These are phyloP conservation scores for Rhinatrema bivittatum DNA, from an alignment of 2,797 vertebrate genomes.

Conservation along the genomic window DNA sequence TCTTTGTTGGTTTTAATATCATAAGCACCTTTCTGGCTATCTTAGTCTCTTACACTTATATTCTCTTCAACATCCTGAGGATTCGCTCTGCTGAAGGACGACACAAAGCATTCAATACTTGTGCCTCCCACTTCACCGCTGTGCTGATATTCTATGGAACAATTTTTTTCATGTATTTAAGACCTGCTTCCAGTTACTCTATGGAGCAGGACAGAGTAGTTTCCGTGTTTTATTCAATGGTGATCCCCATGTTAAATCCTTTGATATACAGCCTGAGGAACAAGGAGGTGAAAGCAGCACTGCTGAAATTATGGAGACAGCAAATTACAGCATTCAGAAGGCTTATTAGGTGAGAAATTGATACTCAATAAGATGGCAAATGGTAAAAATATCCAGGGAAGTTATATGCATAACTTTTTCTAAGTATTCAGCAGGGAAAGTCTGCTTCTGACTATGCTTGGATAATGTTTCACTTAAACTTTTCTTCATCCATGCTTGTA, in stretches of 20 bases:
- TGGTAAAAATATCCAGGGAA: too few relatives aligned
- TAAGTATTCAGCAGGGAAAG: too few relatives aligned
- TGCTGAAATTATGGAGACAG: neutral
- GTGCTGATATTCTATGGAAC: constrained; percentile 14
- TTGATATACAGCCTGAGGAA: constrained; percentile 16
- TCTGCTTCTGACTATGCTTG: too few relatives aligned
- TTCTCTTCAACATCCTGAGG: constrained; percentile 10
- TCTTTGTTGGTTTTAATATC: constrained; percentile 6
- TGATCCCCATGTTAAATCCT: constrained; percentile 16
- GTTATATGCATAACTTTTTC: too few relatives aligned
- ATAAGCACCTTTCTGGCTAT: constrained; percentile 7
- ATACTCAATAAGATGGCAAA: too few relatives aligned
- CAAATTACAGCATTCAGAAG: too few relatives aligned
- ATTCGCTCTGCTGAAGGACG: constrained; percentile 5
- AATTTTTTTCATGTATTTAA: constrained; percentile 13
- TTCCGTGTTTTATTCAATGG: constrained; percentile 11
- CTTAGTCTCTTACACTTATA: constrained; percentile 7
- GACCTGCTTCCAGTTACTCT: constrained; percentile 8
- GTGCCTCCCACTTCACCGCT: constrained; percentile 9
- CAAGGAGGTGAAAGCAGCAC: constrained; percentile 10
- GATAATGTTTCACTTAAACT: too few relatives aligned
- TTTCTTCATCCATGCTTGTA: too few relatives aligned
- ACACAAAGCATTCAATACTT: constrained; percentile 12
- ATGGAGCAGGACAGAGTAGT: constrained; percentile 10
- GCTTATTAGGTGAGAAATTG: too few relatives aligned